Percentiles rank a stretch among this genome's conserved stretches.
phyloP scores from a whole-genome alignment of 2,797 vertebrate species.

The Intellagama lesueurii region DNA sequence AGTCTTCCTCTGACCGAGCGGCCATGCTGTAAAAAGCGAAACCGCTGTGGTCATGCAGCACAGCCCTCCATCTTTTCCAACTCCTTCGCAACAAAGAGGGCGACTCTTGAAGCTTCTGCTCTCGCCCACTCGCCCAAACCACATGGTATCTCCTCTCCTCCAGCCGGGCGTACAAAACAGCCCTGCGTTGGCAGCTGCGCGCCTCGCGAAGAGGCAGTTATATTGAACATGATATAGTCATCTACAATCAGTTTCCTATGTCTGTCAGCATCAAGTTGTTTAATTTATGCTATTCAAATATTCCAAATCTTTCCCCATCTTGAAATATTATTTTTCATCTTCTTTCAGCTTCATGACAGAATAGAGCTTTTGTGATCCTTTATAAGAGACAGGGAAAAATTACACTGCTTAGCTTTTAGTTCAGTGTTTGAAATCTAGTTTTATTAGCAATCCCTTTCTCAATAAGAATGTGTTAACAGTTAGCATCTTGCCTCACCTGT shows the following conservation, averaged over 20 bases:
- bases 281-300: slow-evolving; percentile 68
- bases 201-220: neutral
- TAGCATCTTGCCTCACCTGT: slow-evolving; percentile 14
- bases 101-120: too few species aligned
- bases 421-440: slow-evolving; percentile 59
- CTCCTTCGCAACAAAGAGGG: too few species aligned
- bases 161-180: too few species aligned
- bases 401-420: slow-evolving; percentile 54
- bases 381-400: slow-evolving; percentile 40
- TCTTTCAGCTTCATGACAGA: slow-evolving; percentile 64
- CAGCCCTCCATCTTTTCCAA: too few species aligned
- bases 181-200: too few species aligned
- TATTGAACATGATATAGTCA: slow-evolving; percentile 40
- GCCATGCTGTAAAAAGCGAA: too few species aligned
- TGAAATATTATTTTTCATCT: slow-evolving; percentile 51
- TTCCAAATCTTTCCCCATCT: slow-evolving; percentile 48
- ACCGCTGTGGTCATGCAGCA: too few species aligned
- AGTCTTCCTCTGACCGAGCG: too few species aligned
- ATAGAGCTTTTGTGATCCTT: slow-evolving; percentile 45
- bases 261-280: slow-evolving; percentile 61
- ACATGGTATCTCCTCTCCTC: too few species aligned
- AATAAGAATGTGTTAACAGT: slow-evolving; percentile 51
- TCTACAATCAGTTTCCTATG: slow-evolving; percentile 65
- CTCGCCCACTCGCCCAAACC: too few species aligned
- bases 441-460: slow-evolving; percentile 46